These are phyloP conservation scores for Aphelocoma coerulescens DNA, from an alignment of 2,113 vertebrate genomes.

Conservation along the genomic window DNA sequence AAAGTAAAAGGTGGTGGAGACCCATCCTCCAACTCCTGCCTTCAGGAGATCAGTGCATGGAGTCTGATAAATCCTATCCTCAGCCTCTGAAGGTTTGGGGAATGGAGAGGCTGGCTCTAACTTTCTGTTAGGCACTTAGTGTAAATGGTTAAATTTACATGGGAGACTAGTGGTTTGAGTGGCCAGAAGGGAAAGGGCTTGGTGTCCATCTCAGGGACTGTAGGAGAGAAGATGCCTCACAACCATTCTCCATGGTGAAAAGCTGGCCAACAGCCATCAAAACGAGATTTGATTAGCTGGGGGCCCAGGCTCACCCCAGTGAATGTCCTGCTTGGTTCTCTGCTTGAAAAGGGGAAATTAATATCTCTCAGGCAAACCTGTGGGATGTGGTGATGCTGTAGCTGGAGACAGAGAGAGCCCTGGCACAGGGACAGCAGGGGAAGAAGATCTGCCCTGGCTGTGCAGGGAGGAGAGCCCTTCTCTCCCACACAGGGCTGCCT, in stretches of 20 bases:
- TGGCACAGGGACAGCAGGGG: fast-evolving
- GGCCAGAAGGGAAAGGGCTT: neutral
- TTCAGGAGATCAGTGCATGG: neutral
- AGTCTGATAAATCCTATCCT: fast-evolving
- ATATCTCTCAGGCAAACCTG: fast-evolving
- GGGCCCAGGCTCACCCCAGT: neutral
- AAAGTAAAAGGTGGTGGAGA: neutral
- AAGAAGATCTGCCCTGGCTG: neutral
- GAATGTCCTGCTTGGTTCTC: neutral
- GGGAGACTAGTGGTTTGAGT: neutral
- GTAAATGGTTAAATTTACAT: neutral
- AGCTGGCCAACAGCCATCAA: neutral
- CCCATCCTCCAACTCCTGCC: neutral
- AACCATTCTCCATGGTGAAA: neutral
- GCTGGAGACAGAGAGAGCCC: neutral
- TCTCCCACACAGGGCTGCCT: neutral
- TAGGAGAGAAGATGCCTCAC: neutral
- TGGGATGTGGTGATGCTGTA: neutral
- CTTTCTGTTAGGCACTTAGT: neutral
- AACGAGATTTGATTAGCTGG: neutral
- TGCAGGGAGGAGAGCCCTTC: neutral
- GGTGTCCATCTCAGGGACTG: neutral
- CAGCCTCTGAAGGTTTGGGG: neutral
- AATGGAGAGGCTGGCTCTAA: neutral
- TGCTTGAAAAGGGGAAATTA: neutral